Percentiles rank a stretch among this genome's conserved stretches.
These are phyloP conservation scores for Narcine bancroftii DNA, from an alignment of 2,113 vertebrate genomes.

Conservation along the genomic window DNA sequence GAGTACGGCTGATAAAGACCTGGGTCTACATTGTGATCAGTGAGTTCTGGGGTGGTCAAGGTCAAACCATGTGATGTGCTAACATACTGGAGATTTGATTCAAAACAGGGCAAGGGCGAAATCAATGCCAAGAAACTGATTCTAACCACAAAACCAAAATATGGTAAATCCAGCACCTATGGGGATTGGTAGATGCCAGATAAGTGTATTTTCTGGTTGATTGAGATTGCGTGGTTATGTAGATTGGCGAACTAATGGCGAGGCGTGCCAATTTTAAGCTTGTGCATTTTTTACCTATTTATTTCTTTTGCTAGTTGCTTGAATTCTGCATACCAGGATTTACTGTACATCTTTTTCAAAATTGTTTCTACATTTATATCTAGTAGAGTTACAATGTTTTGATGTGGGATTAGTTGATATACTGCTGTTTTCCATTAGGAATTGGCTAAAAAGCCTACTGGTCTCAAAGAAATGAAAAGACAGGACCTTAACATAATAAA, in stretches of 20 bases:
- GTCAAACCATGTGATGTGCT: not conserved
- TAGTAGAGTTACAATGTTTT: not conserved
- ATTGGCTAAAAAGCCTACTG: not conserved
- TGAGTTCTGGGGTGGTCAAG: not conserved
- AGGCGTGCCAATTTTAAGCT: no score
- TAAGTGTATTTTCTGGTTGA: no score
- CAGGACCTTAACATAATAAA: conserved; percentile 8
- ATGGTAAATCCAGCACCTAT: no score
- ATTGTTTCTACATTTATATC: not conserved
- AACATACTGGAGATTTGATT: not conserved
- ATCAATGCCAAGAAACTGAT: not conserved
- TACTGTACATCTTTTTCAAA: not conserved
- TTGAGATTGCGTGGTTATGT: no score
- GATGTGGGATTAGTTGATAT: not conserved
- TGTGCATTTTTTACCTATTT: no score
- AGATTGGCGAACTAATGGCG: no score
- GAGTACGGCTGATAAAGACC: not conserved
- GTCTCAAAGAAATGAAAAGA: conserved; percentile 18
- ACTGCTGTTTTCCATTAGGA: not conserved
- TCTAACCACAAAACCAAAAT: not conserved
- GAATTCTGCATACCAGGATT: no score
- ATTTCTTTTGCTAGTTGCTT: no score
- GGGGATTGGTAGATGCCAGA: no score
- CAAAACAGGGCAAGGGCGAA: not conserved
- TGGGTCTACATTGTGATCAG: not conserved